Conservation (phyloP, 2,113 vertebrate genomes). For the Paralichthys olivaceus region DNA sequence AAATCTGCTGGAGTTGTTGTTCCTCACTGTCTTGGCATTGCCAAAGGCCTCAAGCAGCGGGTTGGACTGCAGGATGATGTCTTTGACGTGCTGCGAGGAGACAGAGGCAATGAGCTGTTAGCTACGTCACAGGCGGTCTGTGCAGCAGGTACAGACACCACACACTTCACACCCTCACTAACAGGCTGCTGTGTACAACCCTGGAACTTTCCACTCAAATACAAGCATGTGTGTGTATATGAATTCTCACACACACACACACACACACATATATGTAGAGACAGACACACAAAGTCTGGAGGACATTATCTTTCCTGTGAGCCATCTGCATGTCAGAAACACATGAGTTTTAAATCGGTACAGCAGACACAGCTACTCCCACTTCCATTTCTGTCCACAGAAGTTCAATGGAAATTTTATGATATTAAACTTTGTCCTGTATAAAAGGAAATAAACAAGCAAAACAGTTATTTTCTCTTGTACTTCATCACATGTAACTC, state of each 20-base stretch:
- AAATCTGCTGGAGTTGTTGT: slow-evolving; percentile 99
- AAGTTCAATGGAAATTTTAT: slow-evolving; percentile 32
- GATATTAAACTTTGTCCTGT: slow-evolving; percentile 31
- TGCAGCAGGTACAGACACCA: slow-evolving; percentile 44
- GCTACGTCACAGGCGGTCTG: slow-evolving; percentile 30
- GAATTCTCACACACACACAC: slow-evolving; percentile 18
- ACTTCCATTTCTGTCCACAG: slow-evolving; percentile 57
- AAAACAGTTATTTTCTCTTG: too few species aligned
- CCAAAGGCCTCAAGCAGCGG: slow-evolving; percentile 96
- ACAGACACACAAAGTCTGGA: slow-evolving; percentile 64
- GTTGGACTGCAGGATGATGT: slow-evolving; percentile 98
- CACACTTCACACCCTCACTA: slow-evolving; percentile 47
- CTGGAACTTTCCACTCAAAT: slow-evolving; percentile 70
- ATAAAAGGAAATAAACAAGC: slow-evolving; percentile 12
- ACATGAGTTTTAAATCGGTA: slow-evolving; percentile 72
- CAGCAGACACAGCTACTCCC: slow-evolving; percentile 49
- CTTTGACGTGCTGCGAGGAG: slow-evolving; percentile 92
- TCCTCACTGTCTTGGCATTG: slow-evolving; percentile 96
- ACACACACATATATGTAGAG: slow-evolving; percentile 33
- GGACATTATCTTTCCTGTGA: slow-evolving; percentile 64
- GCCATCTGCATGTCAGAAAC: slow-evolving; percentile 70
- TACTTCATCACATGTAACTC: too few species aligned
- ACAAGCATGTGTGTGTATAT: background rate
- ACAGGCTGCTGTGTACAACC: slow-evolving; percentile 22
- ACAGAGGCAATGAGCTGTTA: slow-evolving; percentile 53